Evolutionary conservation across 2,797 vertebrate genomes (phyloP).

Genomic region (Chrosomus eos): DNA sequence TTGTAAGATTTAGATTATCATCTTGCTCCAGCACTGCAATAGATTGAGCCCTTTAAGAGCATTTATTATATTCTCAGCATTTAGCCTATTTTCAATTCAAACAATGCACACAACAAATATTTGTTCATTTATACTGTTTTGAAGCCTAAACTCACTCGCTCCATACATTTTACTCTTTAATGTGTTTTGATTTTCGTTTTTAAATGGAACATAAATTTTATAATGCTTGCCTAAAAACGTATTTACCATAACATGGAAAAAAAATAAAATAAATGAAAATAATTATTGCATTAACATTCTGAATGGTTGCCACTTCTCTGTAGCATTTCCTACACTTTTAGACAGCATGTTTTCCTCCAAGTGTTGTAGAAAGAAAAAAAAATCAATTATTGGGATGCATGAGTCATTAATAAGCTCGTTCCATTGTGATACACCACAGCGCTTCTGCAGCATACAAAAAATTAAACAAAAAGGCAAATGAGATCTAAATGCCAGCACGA

Average conservation of each 20-base stretch:
- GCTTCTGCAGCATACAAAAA: slow-evolving; percentile 58
- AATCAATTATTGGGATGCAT: slow-evolving; percentile 67
- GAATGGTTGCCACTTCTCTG: slow-evolving; percentile 28
- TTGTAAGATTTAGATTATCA: neutral
- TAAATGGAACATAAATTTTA: too few relatives aligned
- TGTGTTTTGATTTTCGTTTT: neutral
- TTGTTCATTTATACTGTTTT: neutral
- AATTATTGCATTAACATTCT: slow-evolving; percentile 24
- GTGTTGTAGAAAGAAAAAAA: slow-evolving; percentile 39
- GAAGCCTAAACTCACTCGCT: neutral
- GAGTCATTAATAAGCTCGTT: slow-evolving; percentile 66
- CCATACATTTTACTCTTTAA: neutral
- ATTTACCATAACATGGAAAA: neutral
- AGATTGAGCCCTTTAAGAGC: neutral
- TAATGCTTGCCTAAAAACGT: neutral
- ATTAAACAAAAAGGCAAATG: slow-evolving; percentile 70
- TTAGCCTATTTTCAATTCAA: neutral
- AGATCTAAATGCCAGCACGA: slow-evolving; percentile 69
- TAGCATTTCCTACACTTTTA: slow-evolving; percentile 10
- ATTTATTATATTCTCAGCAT: neutral
- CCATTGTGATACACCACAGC: slow-evolving; percentile 56
- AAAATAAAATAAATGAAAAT: neutral
- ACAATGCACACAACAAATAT: neutral
- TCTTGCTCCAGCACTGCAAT: neutral
- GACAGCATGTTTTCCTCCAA: slow-evolving; percentile 16